These are phyloP conservation scores for Cepaea hortensis DNA, from an alignment of 2,888 invertebrate species.

Conservation along the genomic window DNA sequence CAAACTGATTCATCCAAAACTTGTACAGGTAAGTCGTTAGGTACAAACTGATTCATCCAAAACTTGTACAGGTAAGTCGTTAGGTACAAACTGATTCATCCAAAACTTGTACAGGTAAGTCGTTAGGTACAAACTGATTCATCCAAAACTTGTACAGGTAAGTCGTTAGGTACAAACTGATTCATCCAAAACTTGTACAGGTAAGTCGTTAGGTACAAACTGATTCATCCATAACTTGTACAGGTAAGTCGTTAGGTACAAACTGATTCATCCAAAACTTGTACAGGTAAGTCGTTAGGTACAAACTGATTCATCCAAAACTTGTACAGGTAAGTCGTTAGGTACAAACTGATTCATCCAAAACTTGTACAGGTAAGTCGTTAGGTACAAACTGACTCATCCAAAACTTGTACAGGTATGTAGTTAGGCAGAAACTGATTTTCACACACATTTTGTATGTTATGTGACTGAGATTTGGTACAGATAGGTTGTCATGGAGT, in stretches of 20 bases:
- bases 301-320: constrained; percentile 79
- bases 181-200: constrained; percentile 85
- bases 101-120: too few species aligned
- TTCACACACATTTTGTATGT: too few species aligned
- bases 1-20: constrained; percentile 79
- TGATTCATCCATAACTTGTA: too few species aligned
- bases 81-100: too few species aligned
- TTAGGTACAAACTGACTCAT: constrained; percentile 71
- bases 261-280: constrained; percentile 80
- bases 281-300: constrained; percentile 83
- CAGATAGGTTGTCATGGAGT: too few species aligned
- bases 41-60: constrained; percentile 77
- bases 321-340: constrained; percentile 84
- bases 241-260: constrained; percentile 56
- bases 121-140: constrained; percentile 69
- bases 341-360: too few species aligned
- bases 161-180: constrained; percentile 73
- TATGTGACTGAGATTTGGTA: too few species aligned
- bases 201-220: constrained; percentile 74
- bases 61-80: constrained; percentile 86
- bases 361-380: too few species aligned
- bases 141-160: constrained; percentile 87
- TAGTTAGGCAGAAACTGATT: constrained; percentile 72
- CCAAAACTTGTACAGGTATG: constrained; percentile 87
- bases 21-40: constrained; percentile 84